These are phyloP conservation scores for Bombylius discolor DNA, from an alignment of 2,888 invertebrate species.

Conservation along the genomic window DNA sequence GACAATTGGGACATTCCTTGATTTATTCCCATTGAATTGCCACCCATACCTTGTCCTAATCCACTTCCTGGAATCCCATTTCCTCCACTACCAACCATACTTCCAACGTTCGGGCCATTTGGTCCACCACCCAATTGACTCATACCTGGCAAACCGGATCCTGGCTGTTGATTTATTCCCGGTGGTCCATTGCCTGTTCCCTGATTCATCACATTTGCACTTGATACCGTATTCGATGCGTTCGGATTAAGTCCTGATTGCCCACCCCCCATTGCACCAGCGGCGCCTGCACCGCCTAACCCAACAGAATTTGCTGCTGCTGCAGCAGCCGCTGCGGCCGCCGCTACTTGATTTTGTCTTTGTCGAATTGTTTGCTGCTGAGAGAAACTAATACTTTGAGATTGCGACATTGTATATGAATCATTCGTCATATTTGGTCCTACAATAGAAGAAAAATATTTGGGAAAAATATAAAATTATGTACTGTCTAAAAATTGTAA, in stretches of 20 bases:
- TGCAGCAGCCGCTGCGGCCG: constrained; percentile 29
- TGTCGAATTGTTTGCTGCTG: constrained; percentile 43
- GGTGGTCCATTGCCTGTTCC: constrained; percentile 5
- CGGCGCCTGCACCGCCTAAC: constrained; percentile 17
- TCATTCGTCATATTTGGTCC: constrained; percentile 29
- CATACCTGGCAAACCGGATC: constrained; percentile 5
- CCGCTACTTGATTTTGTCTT: constrained; percentile 32
- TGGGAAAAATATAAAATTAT: too few relatives aligned
- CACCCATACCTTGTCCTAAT: constrained; percentile 18
- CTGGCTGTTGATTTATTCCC: constrained; percentile 7
- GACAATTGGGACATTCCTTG: constrained; percentile 19
- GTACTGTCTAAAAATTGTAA: too few relatives aligned
- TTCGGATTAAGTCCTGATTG: constrained; percentile 17
- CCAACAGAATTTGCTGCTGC: constrained; percentile 32
- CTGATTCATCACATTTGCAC: constrained; percentile 14
- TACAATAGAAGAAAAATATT: constrained; percentile 8
- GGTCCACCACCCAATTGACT: constrained; percentile 9
- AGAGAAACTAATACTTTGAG: constrained; percentile 75
- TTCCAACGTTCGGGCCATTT: constrained; percentile 6
- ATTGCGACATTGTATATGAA: constrained; percentile 63
- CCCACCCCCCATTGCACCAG: constrained; percentile 19
- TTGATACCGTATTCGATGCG: constrained; percentile 11
- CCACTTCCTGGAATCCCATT: constrained; percentile 2
- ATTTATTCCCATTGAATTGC: constrained; percentile 24
- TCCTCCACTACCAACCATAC: constrained; percentile 1